Evolutionary conservation across 2,113 vertebrate species (phyloP).

Genomic region (Cheirogaleus medius): DNA sequence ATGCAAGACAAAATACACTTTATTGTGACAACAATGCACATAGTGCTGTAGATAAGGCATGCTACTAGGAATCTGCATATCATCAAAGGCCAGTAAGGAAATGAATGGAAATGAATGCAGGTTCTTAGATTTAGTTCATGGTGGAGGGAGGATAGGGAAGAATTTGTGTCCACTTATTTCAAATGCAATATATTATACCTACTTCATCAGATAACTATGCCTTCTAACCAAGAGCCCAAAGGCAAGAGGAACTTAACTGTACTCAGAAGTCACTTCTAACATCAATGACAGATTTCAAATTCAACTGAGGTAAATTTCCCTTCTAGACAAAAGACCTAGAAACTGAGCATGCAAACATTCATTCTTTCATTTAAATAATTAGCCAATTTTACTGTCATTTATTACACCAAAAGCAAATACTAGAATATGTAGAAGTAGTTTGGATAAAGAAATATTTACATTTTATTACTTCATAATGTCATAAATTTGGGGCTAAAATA

Average conservation of each 20-base stretch:
- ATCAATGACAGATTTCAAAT: slow-evolving; percentile 12
- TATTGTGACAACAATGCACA: slow-evolving; percentile 87
- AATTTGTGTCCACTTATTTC: slow-evolving; percentile 44
- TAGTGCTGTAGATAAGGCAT: slow-evolving; percentile 84
- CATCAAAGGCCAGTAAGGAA: slow-evolving; percentile 78
- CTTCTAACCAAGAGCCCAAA: slow-evolving; percentile 48
- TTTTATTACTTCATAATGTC: slow-evolving; percentile 51
- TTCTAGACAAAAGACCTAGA: slow-evolving; percentile 43
- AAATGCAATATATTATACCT: slow-evolving; percentile 14
- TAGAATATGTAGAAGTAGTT: slow-evolving; percentile 20
- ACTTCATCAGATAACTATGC: slow-evolving; percentile 32
- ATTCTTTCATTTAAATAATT: slow-evolving; percentile 21
- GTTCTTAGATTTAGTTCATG: slow-evolving; percentile 11
- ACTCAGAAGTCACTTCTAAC: slow-evolving; percentile 42
- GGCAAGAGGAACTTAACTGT: slow-evolving; percentile 49
- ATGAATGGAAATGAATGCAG: slow-evolving; percentile 16
- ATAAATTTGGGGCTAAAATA: slow-evolving; percentile 39
- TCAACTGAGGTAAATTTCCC: slow-evolving; percentile 50
- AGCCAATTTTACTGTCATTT: slow-evolving; percentile 50
- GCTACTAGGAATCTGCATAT: slow-evolving; percentile 79
- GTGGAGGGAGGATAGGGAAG: not conserved
- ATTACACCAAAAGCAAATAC: slow-evolving; percentile 51
- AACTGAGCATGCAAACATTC: slow-evolving; percentile 25
- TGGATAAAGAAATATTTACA: slow-evolving; percentile 55
- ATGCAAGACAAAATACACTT: slow-evolving; percentile 87